Evolutionary conservation across 2,113 vertebrate genomes (phyloP).

Genomic region (Pycnonotus jocosus): DNA sequence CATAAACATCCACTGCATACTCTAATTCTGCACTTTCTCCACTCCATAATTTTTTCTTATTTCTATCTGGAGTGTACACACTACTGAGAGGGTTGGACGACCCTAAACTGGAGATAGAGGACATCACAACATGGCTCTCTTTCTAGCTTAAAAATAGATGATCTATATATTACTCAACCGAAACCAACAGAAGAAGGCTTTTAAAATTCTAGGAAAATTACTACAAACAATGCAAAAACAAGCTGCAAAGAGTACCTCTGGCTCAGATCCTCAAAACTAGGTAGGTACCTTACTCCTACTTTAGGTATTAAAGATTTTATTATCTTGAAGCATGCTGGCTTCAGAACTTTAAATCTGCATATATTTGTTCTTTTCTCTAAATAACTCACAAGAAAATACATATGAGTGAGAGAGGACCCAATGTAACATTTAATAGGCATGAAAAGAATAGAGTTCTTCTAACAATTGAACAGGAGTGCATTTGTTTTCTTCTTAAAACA

Average conservation of each 20-base stretch:
- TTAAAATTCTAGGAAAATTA: background rate
- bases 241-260: background rate
- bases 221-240: background rate
- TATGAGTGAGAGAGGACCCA: fast-evolving
- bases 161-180: background rate
- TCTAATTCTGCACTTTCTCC: background rate
- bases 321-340: background rate
- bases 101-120: background rate
- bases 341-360: background rate
- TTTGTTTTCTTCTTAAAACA: background rate
- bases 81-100: background rate
- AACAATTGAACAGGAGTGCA: background rate
- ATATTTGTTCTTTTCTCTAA: background rate
- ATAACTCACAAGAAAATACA: background rate
- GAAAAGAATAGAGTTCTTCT: background rate
- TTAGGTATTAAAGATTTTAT: background rate
- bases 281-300: background rate
- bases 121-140: background rate
- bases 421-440: background rate
- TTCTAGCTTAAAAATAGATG: background rate
- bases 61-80: background rate
- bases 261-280: background rate
- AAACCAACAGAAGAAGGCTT: background rate
- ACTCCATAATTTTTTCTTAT: background rate
- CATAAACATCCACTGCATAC: background rate